Conservation (phyloP, 1,140 invertebrate genomes). For the Maconellicoccus hirsutus region DNA sequence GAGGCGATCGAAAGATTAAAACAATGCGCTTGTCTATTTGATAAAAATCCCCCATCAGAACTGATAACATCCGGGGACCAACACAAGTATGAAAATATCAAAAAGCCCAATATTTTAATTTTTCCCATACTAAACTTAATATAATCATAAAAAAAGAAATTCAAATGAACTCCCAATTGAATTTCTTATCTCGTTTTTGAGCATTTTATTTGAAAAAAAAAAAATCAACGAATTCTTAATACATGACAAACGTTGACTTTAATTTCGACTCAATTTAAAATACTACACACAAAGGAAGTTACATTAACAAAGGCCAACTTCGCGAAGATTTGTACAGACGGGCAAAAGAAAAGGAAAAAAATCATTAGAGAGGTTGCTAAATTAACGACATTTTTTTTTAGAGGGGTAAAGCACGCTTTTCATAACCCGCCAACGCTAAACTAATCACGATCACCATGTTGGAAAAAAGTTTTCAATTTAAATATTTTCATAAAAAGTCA, state of each 20-base stretch:
- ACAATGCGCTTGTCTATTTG: no score
- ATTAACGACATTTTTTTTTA: neutral
- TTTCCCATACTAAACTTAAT: no score
- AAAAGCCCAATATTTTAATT: no score
- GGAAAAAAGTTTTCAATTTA: constrained; percentile 5
- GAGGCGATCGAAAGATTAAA: no score
- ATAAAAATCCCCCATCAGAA: no score
- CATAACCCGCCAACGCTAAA: neutral
- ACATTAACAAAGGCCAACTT: neutral
- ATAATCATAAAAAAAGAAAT: no score
- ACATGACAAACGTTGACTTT: neutral
- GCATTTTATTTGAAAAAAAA: no score
- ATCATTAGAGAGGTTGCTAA: neutral
- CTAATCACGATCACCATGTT: neutral
- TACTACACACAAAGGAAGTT: neutral
- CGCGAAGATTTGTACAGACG: neutral
- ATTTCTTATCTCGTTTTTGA: no score
- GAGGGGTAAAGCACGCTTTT: neutral
- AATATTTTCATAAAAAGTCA: constrained; percentile 6
- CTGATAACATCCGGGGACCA: no score
- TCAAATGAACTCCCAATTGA: no score
- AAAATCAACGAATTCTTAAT: no score
- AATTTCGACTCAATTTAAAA: neutral
- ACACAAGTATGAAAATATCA: no score
- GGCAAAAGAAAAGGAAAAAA: neutral